These are phyloP conservation scores for Thysanoteuthis rhombus DNA, from an alignment of 2,888 invertebrate species.

Conservation along the genomic window DNA sequence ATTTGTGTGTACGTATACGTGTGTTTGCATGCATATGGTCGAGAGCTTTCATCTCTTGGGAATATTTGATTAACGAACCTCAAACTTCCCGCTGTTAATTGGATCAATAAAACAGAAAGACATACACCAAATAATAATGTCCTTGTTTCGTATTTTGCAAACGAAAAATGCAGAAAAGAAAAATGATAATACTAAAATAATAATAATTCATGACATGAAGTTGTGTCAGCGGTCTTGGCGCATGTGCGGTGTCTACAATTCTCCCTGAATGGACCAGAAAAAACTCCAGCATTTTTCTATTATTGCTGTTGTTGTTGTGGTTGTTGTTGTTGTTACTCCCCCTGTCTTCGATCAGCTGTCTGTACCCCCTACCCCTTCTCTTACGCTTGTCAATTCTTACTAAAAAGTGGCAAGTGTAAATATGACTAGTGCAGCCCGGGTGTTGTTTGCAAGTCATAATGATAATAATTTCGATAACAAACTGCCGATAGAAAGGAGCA, in stretches of 20 bases:
- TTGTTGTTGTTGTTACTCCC: not conserved
- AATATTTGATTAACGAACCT: not conserved
- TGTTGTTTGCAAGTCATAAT: conserved; percentile 12
- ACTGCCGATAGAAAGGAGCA: not conserved
- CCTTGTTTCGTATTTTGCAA: not conserved
- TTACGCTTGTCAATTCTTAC: not conserved
- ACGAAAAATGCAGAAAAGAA: not conserved
- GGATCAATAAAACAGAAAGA: not conserved
- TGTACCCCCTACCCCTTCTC: not conserved
- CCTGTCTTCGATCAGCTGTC: not conserved
- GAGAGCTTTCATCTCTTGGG: not conserved
- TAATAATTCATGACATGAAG: not conserved
- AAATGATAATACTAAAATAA: not conserved
- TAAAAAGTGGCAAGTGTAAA: not conserved
- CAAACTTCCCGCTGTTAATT: not conserved
- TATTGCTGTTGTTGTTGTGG: not conserved
- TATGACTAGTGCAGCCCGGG: not conserved
- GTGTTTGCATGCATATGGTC: not conserved
- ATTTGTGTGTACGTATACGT: not conserved
- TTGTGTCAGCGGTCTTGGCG: not conserved
- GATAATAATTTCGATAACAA: not conserved
- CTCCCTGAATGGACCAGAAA: not conserved
- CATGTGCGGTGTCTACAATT: not conserved
- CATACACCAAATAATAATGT: not conserved
- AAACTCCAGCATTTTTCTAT: not conserved